Base-by-base conservation (phyloP, 1,140 invertebrate genomes). In the Drosophila novamexicana region DNA sequence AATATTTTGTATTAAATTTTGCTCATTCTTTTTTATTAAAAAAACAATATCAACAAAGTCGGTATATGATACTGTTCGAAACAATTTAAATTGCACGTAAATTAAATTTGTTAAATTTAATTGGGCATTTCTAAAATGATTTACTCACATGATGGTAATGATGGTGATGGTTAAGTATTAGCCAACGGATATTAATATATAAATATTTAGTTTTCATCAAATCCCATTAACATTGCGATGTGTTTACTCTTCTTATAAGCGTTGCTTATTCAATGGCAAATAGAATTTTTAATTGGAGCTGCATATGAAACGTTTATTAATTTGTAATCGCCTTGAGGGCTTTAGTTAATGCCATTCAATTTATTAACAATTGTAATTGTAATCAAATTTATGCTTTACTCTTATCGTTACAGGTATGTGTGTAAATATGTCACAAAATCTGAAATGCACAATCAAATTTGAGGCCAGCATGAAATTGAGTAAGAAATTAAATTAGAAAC, bases 401-500 rank as follows among this genome's bases (percentile, higher is more conserved):
- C 45, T 59, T 76, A 14, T 74, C 68, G 32, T 88, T 86, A 8
- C 79, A 86, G 83, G 83, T 86, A 63, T 56, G 79, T 53, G 63
- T 40, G 9, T 32, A 70, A 56, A 64, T 52, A 34, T 40, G 45
- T 14, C 52, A 49, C 36, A 65, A 29, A 80, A 72, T 72, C 54
- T 50, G 47, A 63, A 67, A 70, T 37, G 57, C 14, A 14, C 58
- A 73, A 75, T 62, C 71, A 71, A 82, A 77, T 68, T n/a, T 56
- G 52, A 42, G 37, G 29, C 58, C n/a, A 58, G 50, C 34, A 62
- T 64, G 49, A 69, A 82, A 69, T 73, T 70, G 79, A 79, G 83
- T 77, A 86, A 82, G 79, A 82, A 79, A 88, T 79, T 83, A 62
- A 86, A 71, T 82, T 65, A 69, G 56, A 64, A 37, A 57, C 52